Base-by-base conservation (phyloP, 30 jellyfish, hydroid and myxozoan species). In the Chrysaora quinquecirrha region DNA sequence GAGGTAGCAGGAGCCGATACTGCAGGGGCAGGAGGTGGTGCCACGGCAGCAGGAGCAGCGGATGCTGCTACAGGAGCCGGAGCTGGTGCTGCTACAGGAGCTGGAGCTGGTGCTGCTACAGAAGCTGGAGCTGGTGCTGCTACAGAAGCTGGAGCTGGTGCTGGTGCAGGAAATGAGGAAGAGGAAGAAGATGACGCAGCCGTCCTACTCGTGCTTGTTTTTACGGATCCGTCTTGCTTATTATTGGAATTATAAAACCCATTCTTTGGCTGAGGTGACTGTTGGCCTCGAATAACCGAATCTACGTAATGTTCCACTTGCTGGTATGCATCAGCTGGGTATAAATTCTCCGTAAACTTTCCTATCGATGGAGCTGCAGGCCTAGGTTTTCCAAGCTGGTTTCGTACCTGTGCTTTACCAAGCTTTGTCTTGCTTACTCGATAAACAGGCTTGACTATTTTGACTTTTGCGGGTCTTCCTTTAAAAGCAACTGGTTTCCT, bases 61-160 rank as follows among this genome's bases (percentile, higher is more conserved):
- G 94, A 75, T 14, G 86, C 63, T 27, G 75, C 43, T 3, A 76
- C 76, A 21, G 35, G 50, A n/a, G 93, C 79, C 30, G 71, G 52
- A 50, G 67, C 80, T 18, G 87, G 27, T 0, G 29, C 67, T 34
- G 87, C 88, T 25, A 83, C 88, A 30, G 88, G 31, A 7, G 74
- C 32, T 23, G 83, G 81, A 11, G 46, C 74, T 46, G 68, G 78
- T 6, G 86, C 90, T 2, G 86, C 80, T 2, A 64, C 30, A 2
- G 96, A 64, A 16, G 95, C 84, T 34, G 89, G 85, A 48, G 90
- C 90, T 19, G 90, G 90, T 54, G 80, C 80, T 1, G 83, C 47
- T 35, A 58, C 73, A 9, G 76, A 12, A 0, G 54, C 64, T n/a
- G 90, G 90, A 79, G 83, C 27, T 48, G 90, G 60, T 3, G 47